Evolutionary conservation across 92 coral and sea anemone genomes (phyloP).

Genomic region (Palythoa heliodiscus): DNA sequence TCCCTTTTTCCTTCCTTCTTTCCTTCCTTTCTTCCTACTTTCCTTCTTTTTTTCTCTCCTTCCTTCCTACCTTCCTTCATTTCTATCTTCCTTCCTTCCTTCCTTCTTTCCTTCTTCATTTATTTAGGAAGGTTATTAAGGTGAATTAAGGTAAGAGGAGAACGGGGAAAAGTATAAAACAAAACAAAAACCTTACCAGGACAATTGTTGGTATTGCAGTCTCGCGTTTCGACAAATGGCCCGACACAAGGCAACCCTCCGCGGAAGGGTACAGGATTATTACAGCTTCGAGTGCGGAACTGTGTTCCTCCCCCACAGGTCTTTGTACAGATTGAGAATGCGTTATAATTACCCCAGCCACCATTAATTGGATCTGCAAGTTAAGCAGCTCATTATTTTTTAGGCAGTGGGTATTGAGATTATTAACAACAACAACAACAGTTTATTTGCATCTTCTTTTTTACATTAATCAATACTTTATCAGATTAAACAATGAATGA

Average conservation of each 20-base stretch:
- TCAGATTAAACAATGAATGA: no score
- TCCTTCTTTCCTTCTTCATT: no score
- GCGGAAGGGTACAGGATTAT: background rate
- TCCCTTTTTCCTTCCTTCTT: no score
- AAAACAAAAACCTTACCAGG: background rate
- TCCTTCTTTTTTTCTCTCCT: no score
- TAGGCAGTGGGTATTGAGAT: background rate
- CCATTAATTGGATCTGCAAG: background rate
- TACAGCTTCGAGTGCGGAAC: background rate
- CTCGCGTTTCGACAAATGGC: background rate
- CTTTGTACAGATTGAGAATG: background rate
- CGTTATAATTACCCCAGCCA: background rate
- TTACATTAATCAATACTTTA: no score
- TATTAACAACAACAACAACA: no score
- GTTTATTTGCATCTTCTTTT: no score
- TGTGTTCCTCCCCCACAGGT: slow-evolving; percentile 4
- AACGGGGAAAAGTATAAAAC: background rate
- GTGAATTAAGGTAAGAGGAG: background rate
- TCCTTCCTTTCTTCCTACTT: no score
- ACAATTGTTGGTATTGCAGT: background rate
- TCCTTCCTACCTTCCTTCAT: no score
- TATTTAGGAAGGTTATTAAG: background rate
- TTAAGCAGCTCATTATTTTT: background rate
- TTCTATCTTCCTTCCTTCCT: no score
- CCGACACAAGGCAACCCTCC: slow-evolving; percentile 10